These are phyloP conservation scores for Phrixothrix hirtus DNA, from an alignment of 2,888 invertebrate species.

Conservation along the genomic window DNA sequence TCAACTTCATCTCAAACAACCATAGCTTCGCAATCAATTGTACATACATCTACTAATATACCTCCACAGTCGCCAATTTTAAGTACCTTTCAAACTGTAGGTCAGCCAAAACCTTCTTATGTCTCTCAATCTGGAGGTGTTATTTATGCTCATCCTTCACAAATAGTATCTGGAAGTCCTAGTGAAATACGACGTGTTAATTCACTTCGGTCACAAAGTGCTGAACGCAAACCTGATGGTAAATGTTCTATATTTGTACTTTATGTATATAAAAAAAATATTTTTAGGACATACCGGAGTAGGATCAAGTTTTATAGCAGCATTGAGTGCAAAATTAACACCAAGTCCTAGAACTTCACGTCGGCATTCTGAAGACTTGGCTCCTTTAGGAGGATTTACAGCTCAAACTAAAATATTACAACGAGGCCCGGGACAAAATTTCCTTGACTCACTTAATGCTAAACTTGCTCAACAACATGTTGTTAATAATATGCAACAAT, in stretches of 20 bases:
- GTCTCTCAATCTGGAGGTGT: slow-evolving; percentile 53
- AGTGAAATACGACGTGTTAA: slow-evolving; percentile 59
- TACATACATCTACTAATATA: slow-evolving; percentile 8
- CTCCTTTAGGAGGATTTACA: slow-evolving; percentile 29
- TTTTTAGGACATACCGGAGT: slow-evolving; percentile 59
- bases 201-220: slow-evolving; percentile 64
- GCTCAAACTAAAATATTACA: slow-evolving; percentile 53
- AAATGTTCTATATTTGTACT: slow-evolving; percentile 37
- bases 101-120: slow-evolving; percentile 51
- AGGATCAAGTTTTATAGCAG: slow-evolving; percentile 70
- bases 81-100: slow-evolving; percentile 51
- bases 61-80: slow-evolving; percentile 42
- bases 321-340: slow-evolving; percentile 70
- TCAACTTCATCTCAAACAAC: slow-evolving; percentile 49
- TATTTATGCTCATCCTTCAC: slow-evolving; percentile 63
- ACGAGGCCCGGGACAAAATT: slow-evolving; percentile 63
- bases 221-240: slow-evolving; percentile 64
- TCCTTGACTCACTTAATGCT: slow-evolving; percentile 80
- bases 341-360: slow-evolving; percentile 64
- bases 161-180: slow-evolving; percentile 57
- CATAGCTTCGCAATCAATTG: slow-evolving; percentile 29
- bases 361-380: slow-evolving; percentile 57
- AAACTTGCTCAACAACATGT: slow-evolving; percentile 69
- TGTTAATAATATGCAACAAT: slow-evolving; percentile 57
- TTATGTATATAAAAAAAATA: not conserved